phyloP scores from a whole-genome alignment of 2,797 vertebrate species.

The Sebastes kiyomatsui region DNA sequence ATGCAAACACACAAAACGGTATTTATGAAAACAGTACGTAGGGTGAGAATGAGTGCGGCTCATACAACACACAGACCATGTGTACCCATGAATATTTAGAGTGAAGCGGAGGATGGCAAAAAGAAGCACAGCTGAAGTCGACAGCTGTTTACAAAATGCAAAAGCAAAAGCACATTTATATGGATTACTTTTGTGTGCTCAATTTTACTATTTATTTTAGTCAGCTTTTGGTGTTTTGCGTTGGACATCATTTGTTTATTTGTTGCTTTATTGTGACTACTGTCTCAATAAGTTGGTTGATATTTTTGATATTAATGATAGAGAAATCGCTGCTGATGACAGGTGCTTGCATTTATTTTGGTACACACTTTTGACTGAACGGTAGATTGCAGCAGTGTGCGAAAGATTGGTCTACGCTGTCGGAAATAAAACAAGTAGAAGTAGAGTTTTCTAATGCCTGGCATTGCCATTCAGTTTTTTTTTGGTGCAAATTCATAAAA shows the following conservation, averaged over 20 bases:
- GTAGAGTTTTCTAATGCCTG: background rate
- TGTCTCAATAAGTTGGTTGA: background rate
- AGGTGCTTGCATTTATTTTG: background rate
- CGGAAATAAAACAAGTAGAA: background rate
- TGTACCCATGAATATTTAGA: background rate
- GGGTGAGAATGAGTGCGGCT: background rate
- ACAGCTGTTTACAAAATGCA: background rate
- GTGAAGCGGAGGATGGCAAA: background rate
- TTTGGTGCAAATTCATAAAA: background rate
- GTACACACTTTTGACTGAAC: background rate
- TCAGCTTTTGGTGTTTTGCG: background rate
- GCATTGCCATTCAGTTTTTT: background rate
- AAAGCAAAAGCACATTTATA: background rate
- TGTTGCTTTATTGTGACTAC: background rate
- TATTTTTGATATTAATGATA: background rate
- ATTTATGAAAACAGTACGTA: background rate
- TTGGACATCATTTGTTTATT: background rate
- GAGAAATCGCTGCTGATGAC: background rate
- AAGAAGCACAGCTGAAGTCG: background rate
- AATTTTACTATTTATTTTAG: background rate
- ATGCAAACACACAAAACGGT: background rate
- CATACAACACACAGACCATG: background rate
- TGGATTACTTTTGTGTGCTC: background rate
- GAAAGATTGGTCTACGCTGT: background rate
- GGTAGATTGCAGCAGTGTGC: background rate